Percentiles rank a stretch among this genome's conserved stretches.
Conservation (phyloP, 2,888 invertebrate species). For the Cenopis cana region DNA sequence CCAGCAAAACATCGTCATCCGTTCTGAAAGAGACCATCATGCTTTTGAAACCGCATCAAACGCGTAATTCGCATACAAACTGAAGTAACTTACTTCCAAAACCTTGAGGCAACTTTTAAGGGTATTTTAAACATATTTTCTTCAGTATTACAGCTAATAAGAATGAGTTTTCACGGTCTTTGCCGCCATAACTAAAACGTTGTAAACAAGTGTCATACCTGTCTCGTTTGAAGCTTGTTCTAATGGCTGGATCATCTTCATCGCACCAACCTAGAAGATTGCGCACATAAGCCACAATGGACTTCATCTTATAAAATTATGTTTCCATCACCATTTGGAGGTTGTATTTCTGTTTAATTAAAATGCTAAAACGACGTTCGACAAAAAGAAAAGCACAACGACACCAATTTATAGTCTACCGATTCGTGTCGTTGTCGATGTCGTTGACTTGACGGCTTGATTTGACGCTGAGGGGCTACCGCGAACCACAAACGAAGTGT, state of each 20-base stretch:
- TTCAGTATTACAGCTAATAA: constrained; percentile 45
- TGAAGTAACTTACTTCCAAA: constrained; percentile 70
- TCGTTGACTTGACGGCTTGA: too few species aligned
- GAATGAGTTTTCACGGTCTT: constrained; percentile 62
- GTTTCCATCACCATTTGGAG: constrained; percentile 70
- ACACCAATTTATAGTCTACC: constrained; percentile 46
- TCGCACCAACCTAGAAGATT: constrained; percentile 72
- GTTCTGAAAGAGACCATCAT: constrained; percentile 64
- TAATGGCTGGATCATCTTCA: constrained; percentile 60
- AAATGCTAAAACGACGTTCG: constrained; percentile 52
- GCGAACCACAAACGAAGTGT: too few species aligned
- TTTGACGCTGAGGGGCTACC: too few species aligned
- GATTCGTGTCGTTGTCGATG: constrained; percentile 43
- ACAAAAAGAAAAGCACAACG: constrained; percentile 47
- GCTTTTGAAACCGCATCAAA: constrained; percentile 18
- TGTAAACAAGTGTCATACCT: constrained; percentile 83
- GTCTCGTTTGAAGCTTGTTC: constrained; percentile 77
- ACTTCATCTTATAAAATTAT: constrained; percentile 74
- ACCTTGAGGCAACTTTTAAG: constrained; percentile 69
- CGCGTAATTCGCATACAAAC: not conserved
- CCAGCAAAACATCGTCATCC: constrained; percentile 73
- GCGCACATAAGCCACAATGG: constrained; percentile 75
- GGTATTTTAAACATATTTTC: constrained; percentile 70
- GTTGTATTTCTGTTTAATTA: constrained; percentile 47
- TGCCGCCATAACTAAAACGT: constrained; percentile 80